phyloP scores from a whole-genome alignment of 1,140 invertebrate species.

The Halesus radiatus region DNA sequence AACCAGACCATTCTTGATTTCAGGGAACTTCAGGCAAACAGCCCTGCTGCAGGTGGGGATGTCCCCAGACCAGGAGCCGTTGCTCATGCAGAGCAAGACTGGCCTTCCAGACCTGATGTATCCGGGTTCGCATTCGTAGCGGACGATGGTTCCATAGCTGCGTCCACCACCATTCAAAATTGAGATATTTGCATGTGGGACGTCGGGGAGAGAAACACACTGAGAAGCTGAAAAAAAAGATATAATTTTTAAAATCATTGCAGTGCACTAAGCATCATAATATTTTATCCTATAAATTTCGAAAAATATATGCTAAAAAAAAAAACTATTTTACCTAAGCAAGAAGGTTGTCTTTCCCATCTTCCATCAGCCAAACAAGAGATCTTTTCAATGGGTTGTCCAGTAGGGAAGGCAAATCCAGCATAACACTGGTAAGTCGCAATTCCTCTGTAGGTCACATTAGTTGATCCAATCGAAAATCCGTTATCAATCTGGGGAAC shows the following conservation, averaged over 20 bases:
- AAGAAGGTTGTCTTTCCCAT: conserved; percentile 93
- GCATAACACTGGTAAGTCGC: conserved; percentile 97
- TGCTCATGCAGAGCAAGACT: conserved; percentile 94
- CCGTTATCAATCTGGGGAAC: conserved; percentile 98
- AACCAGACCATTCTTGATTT: conserved; percentile 88
- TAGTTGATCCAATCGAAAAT: conserved; percentile 94
- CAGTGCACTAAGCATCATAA: too few relatives aligned
- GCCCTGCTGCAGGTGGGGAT: conserved; percentile 91
- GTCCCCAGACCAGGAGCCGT: conserved; percentile 95
- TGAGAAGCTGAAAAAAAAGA: conserved; percentile 80
- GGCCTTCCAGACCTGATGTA: conserved; percentile 90
- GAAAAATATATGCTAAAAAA: not conserved
- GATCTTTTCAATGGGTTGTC: conserved; percentile 89
- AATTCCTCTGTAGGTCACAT: conserved; percentile 93
- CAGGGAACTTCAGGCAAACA: conserved; percentile 85
- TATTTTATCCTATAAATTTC: too few relatives aligned
- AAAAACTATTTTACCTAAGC: conserved; percentile 75
- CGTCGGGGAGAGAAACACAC: conserved; percentile 90
- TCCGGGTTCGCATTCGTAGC: conserved; percentile 95
- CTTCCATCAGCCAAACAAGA: conserved; percentile 89
- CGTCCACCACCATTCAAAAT: conserved; percentile 93
- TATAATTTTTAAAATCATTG: too few relatives aligned
- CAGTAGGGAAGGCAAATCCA: conserved; percentile 93
- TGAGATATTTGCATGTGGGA: conserved; percentile 88
- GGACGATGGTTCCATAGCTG: conserved; percentile 95